Evolutionary conservation across 2,888 invertebrate species (phyloP), one percentile per base, ranked within the genome.

Genomic region (Andrena flavipes): DNA sequence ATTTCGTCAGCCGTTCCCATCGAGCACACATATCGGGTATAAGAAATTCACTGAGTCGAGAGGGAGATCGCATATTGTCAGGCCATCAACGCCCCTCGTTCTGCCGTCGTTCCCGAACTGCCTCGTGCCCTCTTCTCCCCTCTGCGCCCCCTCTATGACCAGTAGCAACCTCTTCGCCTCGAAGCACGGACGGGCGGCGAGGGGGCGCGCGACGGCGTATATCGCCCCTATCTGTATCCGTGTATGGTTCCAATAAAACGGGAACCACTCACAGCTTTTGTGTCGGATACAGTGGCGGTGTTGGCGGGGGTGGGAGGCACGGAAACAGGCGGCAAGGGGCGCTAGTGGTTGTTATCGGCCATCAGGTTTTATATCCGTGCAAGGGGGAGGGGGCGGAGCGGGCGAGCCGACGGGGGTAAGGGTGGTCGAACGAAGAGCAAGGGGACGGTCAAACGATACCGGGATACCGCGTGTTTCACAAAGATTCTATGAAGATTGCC

Each of bases 401-500:
- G 73, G 49, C 68, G 71, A 70, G 59, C 16, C 49, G 71, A 68
- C 6, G 51, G 62, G 56, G 62, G 80, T 75, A 82, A 54, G 74
- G 80, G 64, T 26, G 54, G 68, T 56, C 63, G 54, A 64, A 26
- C 30, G 64, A 84, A 85, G 68, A 68, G 77, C 73, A 48, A 83
- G 84, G 84, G 89, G 83, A 83, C 82, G 84, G 89, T 88, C 89
- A 89, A 91, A 90, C 92, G 92, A 92, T 92, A 91, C 90, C 90
- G 92, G 42, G 91, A 92, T 92, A 92, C 92, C 92, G 92, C 93
- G 92, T 93, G 93, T 93, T 92, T 93, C 93, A 91, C 93, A 93
- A 93, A 93, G 93, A 94, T 94, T 94, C 93, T 93, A 93, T 93
- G 93, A 94, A 94, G 94, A 94, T 94, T 94, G 93, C 92, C 91